phyloP scores from a whole-genome alignment of 2,888 invertebrate species.

The Orchesella flavescens region DNA sequence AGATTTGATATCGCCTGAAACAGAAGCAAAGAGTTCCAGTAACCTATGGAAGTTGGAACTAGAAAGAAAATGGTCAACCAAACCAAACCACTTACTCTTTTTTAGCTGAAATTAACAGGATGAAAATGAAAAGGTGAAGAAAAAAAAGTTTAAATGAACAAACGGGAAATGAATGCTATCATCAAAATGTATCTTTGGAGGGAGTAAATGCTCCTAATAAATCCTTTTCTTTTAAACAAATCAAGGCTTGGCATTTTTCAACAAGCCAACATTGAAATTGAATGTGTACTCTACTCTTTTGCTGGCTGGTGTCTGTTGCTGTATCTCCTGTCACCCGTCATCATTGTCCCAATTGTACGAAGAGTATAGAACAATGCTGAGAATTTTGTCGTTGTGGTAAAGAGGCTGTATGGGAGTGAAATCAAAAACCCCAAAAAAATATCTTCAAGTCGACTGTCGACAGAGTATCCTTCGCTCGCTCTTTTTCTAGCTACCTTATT shows the following conservation, averaged over 20 bases:
- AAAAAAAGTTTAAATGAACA: slow-evolving; percentile 16
- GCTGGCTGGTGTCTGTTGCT: slow-evolving; percentile 13
- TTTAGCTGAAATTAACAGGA: not conserved
- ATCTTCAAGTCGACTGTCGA: slow-evolving; percentile 51
- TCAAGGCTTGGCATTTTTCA: slow-evolving; percentile 58
- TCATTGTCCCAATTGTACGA: slow-evolving; percentile 50
- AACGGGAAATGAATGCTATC: slow-evolving; percentile 39
- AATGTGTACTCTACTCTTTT: not conserved
- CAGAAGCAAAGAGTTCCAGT: not conserved
- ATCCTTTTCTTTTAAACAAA: slow-evolving; percentile 53
- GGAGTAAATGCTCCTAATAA: slow-evolving; percentile 50
- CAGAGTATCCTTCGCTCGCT: slow-evolving; percentile 27
- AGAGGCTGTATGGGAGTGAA: slow-evolving; percentile 53
- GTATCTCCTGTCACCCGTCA: slow-evolving; percentile 50
- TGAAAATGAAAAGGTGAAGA: not conserved
- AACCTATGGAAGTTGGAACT: too few relatives aligned
- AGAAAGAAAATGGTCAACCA: too few relatives aligned
- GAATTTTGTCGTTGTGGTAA: slow-evolving; percentile 68
- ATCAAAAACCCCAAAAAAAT: slow-evolving; percentile 54
- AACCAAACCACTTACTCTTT: too few relatives aligned
- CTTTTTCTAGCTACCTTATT: slow-evolving; percentile 40
- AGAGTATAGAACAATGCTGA: slow-evolving; percentile 44
- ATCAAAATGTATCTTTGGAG: slow-evolving; percentile 29
- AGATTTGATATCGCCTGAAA: not conserved
- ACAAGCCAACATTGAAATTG: slow-evolving; percentile 20